phyloP scores from a whole-genome alignment of 2,888 invertebrate genomes.

The Catocala fraxini region DNA sequence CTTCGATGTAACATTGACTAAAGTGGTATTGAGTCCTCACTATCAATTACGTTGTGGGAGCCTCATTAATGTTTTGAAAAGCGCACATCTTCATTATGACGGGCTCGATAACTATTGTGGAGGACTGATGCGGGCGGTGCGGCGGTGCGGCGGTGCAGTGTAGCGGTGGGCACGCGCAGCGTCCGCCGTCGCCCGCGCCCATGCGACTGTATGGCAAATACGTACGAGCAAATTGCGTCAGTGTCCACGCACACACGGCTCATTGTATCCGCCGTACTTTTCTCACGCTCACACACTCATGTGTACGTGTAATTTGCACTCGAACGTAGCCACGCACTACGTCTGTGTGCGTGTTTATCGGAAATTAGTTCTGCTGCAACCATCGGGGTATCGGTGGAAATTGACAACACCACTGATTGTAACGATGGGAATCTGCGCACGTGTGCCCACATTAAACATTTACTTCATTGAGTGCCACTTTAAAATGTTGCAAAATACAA shows the following conservation, averaged over 20 bases:
- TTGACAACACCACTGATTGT: conserved; percentile 78
- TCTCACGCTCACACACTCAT: conserved; percentile 84
- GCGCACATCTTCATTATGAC: conserved; percentile 81
- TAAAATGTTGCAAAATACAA: conserved; percentile 68
- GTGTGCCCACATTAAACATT: conserved; percentile 78
- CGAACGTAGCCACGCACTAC: conserved; percentile 63
- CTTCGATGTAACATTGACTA: conserved; percentile 69
- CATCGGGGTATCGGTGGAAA: conserved; percentile 78
- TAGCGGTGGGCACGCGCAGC: conserved; percentile 51
- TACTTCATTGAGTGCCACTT: conserved; percentile 64
- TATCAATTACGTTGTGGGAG: conserved; percentile 77
- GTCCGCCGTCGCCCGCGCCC: conserved; percentile 55
- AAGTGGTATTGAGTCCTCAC: conserved; percentile 66
- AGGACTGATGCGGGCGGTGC: conserved; percentile 75
- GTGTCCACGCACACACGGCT: conserved; percentile 69
- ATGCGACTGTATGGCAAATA: conserved; percentile 50
- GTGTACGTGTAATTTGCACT: conserved; percentile 76
- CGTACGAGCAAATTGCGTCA: conserved; percentile 65
- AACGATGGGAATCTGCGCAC: conserved; percentile 77
- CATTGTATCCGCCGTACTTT: conserved; percentile 80
- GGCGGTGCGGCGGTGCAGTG: conserved; percentile 60
- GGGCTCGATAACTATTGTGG: conserved; percentile 77
- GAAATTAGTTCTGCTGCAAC: conserved; percentile 81
- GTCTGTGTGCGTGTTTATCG: conserved; percentile 78
- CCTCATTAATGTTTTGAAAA: conserved; percentile 82